These are phyloP conservation scores for Saxidomus purpurata DNA, from an alignment of 1,140 invertebrate species.

Conservation along the genomic window DNA sequence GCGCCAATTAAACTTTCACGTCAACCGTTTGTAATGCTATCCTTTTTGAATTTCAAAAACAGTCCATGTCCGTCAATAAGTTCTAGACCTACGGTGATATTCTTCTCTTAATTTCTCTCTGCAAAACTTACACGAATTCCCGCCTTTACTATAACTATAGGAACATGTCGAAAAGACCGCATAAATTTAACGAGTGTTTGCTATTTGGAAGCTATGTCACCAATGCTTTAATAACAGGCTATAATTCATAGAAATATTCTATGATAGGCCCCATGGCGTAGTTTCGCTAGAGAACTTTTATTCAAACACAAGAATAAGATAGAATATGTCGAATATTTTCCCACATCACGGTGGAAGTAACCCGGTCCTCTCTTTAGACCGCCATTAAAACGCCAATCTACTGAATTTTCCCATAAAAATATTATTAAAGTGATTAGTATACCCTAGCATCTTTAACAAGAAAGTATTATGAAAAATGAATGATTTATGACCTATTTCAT, in stretches of 20 bases:
- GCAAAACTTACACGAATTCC: no score
- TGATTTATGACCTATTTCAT: conserved; percentile 27
- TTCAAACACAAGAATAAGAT: background rate
- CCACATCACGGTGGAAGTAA: background rate
- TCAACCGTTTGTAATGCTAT: no score
- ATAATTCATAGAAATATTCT: conserved; percentile 27
- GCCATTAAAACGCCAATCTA: conserved; percentile 44
- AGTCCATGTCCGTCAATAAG: no score
- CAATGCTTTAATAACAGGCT: conserved; percentile 33
- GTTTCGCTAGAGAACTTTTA: conserved; percentile 45
- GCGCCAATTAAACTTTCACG: no score
- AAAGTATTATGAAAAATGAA: conserved; percentile 33
- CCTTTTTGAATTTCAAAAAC: no score
- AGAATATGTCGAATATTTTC: conserved; percentile 26
- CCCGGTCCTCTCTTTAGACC: background rate
- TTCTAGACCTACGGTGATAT: no score
- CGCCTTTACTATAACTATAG: conserved; percentile 38
- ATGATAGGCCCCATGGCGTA: background rate
- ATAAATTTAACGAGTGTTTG: conserved; percentile 40
- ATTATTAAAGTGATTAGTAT: conserved; percentile 13
- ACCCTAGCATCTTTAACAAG: conserved; percentile 47
- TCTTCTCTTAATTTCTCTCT: no score
- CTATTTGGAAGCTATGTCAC: conserved; percentile 41
- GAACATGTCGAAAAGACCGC: background rate
- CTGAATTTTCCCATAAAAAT: conserved; percentile 45